These are phyloP conservation scores for Tenthredo notha DNA, from an alignment of 2,888 invertebrate genomes.

Conservation along the genomic window DNA sequence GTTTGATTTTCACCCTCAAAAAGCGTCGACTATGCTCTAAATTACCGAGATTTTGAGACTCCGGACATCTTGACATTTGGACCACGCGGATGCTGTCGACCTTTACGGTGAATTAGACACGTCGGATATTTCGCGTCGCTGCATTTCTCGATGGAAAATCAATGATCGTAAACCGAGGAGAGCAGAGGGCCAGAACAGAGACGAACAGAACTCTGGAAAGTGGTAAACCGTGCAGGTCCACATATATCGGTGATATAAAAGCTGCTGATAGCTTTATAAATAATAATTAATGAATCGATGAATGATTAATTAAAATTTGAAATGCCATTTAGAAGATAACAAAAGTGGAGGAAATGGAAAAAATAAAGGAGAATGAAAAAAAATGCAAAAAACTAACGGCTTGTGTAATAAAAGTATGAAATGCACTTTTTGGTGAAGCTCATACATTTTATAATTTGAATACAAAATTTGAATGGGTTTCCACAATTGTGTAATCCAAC, in stretches of 20 bases:
- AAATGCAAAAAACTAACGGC: too few relatives aligned
- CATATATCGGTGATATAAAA: not conserved
- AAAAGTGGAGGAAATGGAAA: not conserved
- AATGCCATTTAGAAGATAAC: not conserved
- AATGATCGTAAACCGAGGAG: constrained; percentile 22
- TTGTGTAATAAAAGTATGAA: not conserved
- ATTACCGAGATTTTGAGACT: constrained; percentile 1
- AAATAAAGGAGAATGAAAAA: not conserved
- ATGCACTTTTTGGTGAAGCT: not conserved
- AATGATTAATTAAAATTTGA: not conserved
- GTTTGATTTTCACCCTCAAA: not conserved
- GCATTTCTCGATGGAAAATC: constrained; percentile 29
- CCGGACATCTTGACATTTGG: constrained; percentile 34
- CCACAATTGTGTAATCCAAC: constrained; percentile 12
- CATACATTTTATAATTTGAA: not conserved
- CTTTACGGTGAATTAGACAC: constrained; percentile 9
- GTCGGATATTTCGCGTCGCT: constrained; percentile 19
- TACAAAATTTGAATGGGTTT: not conserved
- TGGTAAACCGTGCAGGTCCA: not conserved
- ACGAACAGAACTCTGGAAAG: not conserved
- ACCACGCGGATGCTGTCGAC: constrained; percentile 22
- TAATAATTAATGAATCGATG: not conserved
- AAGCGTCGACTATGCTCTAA: not conserved
- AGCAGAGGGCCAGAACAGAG: not conserved
- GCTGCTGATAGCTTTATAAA: not conserved